A percentile compares a stretch with the other conserved stretches of the same genome.
Evolutionary conservation across 2,797 vertebrate species (phyloP).

Genomic region (Neomorphus geoffroyi): DNA sequence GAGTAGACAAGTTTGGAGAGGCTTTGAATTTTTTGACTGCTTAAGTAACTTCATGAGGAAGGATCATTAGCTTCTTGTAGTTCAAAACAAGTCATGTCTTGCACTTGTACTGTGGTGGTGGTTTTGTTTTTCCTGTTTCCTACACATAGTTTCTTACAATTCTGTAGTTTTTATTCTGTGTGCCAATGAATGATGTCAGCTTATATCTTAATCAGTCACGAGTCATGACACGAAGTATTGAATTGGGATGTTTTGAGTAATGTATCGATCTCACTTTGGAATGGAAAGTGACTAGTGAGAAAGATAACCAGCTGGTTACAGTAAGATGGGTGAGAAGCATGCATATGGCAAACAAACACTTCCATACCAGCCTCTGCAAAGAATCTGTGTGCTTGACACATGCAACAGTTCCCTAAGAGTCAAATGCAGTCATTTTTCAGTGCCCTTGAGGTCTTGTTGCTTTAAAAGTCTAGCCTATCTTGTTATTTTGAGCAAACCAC

Average conservation of each 20-base stretch:
- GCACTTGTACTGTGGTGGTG: background rate
- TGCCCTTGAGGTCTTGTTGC: background rate
- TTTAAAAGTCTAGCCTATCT: background rate
- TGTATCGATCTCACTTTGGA: background rate
- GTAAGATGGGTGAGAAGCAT: background rate
- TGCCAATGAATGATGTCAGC: background rate
- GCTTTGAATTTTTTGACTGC: background rate
- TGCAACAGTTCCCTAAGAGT: background rate
- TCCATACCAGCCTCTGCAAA: background rate
- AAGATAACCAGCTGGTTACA: background rate
- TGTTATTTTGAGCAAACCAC: background rate
- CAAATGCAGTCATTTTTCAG: background rate
- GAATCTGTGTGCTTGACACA: background rate
- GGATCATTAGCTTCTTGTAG: background rate
- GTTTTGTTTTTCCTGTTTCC: background rate
- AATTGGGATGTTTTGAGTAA: background rate
- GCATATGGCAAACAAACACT: background rate
- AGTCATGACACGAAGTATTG: background rate
- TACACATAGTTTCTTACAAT: background rate
- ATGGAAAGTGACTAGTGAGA: background rate
- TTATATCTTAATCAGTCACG: background rate
- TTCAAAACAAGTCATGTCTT: background rate
- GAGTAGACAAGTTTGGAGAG: background rate
- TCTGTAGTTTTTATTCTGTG: background rate
- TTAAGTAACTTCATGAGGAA: background rate